These are phyloP conservation scores for Bombus consobrinus DNA, from an alignment of 1,140 invertebrate species.

Conservation along the genomic window DNA sequence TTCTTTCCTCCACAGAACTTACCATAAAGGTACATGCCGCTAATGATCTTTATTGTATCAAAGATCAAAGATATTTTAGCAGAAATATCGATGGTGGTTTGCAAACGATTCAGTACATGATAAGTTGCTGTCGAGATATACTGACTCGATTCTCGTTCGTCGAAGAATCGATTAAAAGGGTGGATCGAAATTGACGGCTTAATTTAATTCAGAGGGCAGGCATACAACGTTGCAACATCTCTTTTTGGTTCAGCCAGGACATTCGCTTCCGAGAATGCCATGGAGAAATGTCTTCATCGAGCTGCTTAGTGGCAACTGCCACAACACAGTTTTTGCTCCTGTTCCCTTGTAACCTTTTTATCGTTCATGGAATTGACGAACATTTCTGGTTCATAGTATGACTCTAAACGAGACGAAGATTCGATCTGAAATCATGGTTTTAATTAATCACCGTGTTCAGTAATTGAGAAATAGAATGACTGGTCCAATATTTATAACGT, in stretches of 20 bases:
- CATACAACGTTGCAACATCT: not conserved
- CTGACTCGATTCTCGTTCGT: not conserved
- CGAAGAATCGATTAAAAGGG: constrained; percentile 23
- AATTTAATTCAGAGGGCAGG: constrained; percentile 37
- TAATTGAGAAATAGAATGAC: no score
- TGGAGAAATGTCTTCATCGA: constrained; percentile 34
- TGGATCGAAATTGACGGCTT: constrained; percentile 29
- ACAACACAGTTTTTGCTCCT: not conserved
- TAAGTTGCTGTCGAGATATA: not conserved
- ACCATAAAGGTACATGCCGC: accelerated
- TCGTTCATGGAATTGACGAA: not conserved
- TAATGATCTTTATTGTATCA: not conserved
- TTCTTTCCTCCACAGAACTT: not conserved
- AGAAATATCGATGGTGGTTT: not conserved
- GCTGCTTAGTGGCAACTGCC: not conserved
- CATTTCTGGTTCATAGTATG: not conserved
- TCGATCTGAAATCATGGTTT: not conserved
- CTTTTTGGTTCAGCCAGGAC: not conserved
- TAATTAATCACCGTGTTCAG: not conserved
- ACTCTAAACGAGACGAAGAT: no score
- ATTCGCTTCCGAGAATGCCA: not conserved
- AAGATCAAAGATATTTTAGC: not conserved
- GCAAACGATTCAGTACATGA: not conserved
- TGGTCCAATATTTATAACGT: not conserved
- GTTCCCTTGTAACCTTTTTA: not conserved